Evolutionary conservation across 2,797 vertebrate genomes (phyloP), one percentile per base, ranked within the genome.

Genomic region (Micropoecilia bifurca): DNA sequence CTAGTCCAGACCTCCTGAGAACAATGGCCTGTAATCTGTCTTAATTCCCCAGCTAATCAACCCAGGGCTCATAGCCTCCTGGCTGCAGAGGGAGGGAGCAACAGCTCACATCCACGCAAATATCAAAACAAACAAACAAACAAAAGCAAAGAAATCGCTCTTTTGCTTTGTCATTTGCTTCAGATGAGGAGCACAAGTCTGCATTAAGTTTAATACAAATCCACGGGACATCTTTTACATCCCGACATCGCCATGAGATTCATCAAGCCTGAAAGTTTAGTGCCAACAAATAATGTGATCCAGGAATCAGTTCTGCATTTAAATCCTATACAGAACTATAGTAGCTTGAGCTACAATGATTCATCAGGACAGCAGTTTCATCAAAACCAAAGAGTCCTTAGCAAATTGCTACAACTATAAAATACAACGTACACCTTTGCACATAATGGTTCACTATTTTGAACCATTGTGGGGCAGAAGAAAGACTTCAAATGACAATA

Each of bases 11-110:
- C 89, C 88, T 68, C 76, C 82, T 20, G 81, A 90, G 88, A 95
- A 95, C 93, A 95, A 95, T 91, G 88, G 87, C 77, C 84, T 88
- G 82, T 94, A 94, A 96, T 95, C 95, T 81, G 90, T 84, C 79
- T 92, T 94, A 94, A 95, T 94, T 93, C 93, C 84, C 84, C 71
- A 79, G 88, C 88, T 94, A 94, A 95, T 94, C 89, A 94, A 71
- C 41, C 46, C 83, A 55, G 53, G 73, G 83, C 71, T 91, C 89
- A 46, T 75, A 68, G 81, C 85, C 83, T 76, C 75, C 77, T 16
- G 82, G 85, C 79, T 78, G 69, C 71, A 81, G 69, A 50, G 33
- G 68, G 33, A 45, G 83, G 78, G 71, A 71, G 69, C 72, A 77
- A 81, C 57, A 74, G 83, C 73, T 86, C 82, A 85, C 73, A 73